Evolutionary conservation across 2,888 invertebrate species (phyloP).

Genomic region (Orgyia antiqua): DNA sequence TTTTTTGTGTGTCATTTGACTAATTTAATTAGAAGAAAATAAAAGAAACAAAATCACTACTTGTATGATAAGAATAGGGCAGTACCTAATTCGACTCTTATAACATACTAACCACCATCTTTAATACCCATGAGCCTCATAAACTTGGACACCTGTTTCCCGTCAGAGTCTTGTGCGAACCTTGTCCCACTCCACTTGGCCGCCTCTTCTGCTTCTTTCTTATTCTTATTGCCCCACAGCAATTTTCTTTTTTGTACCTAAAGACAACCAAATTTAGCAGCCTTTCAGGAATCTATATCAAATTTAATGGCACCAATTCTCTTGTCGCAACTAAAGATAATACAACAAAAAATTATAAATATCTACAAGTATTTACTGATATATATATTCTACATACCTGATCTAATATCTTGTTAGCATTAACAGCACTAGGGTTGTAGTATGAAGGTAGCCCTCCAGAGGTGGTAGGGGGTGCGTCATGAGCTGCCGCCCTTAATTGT

Average conservation of each 20-base stretch:
- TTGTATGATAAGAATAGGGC: too few relatives aligned
- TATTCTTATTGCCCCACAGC: constrained; percentile 90
- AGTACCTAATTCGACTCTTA: too few relatives aligned
- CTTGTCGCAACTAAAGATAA: too few relatives aligned
- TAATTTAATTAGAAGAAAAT: too few relatives aligned
- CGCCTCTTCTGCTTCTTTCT: constrained; percentile 64
- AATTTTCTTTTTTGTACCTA: constrained; percentile 92
- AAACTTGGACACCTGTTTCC: constrained; percentile 95
- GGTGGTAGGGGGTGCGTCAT: constrained; percentile 44
- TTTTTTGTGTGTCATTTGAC: too few relatives aligned
- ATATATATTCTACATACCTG: too few relatives aligned
- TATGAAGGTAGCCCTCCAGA: constrained; percentile 78
- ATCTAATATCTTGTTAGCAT: constrained; percentile 89
- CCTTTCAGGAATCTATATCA: too few relatives aligned
- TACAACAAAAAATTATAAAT: too few relatives aligned
- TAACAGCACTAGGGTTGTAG: constrained; percentile 86
- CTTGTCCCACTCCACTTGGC: constrained; percentile 90
- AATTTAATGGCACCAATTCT: too few relatives aligned
- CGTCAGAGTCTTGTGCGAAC: constrained; percentile 94
- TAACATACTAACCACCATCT: constrained; percentile 66
- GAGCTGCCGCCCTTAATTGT: constrained; percentile 70
- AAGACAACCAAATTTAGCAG: too few relatives aligned
- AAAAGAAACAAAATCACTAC: too few relatives aligned
- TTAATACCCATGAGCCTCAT: constrained; percentile 98
- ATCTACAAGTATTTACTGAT: too few relatives aligned